Conservation (phyloP, 2,113 vertebrate species). For the Xiphias gladius region DNA sequence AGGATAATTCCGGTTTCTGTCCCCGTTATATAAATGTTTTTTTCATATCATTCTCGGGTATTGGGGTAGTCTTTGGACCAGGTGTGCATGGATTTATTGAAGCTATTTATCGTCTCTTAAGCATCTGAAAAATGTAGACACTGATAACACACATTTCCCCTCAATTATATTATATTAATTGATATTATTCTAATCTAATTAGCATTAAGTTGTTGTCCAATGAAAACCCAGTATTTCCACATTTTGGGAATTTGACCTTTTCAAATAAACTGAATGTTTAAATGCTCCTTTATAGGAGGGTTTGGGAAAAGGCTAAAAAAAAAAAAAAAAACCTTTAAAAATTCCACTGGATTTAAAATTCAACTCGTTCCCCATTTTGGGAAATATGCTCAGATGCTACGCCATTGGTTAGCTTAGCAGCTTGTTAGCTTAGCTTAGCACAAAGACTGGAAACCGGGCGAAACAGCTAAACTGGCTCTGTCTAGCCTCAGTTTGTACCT, state of each 20-base stretch:
- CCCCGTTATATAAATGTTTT: neutral
- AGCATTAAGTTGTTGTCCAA: neutral
- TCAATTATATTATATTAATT: neutral
- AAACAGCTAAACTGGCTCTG: neutral
- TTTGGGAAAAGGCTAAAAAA: neutral
- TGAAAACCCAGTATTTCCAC: neutral
- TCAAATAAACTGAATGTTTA: neutral
- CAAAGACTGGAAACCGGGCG: neutral
- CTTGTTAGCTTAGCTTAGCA: neutral
- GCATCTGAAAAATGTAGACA: neutral
- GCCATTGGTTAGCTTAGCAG: neutral
- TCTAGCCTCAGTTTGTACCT: neutral
- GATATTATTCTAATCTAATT: neutral
- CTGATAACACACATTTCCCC: neutral
- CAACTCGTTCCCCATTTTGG: neutral
- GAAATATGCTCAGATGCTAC: neutral
- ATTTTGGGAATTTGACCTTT: neutral
- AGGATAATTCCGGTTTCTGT: conserved; percentile 28
- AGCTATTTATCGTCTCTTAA: neutral
- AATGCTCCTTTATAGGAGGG: neutral
- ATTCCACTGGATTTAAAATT: neutral
- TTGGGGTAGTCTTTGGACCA: neutral
- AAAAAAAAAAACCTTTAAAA: conserved; percentile 12
- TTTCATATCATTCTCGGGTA: neutral
- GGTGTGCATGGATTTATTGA: neutral